These are phyloP conservation scores for Copidosoma floridanum DNA, from an alignment of 1,140 invertebrate genomes.

Conservation along the genomic window DNA sequence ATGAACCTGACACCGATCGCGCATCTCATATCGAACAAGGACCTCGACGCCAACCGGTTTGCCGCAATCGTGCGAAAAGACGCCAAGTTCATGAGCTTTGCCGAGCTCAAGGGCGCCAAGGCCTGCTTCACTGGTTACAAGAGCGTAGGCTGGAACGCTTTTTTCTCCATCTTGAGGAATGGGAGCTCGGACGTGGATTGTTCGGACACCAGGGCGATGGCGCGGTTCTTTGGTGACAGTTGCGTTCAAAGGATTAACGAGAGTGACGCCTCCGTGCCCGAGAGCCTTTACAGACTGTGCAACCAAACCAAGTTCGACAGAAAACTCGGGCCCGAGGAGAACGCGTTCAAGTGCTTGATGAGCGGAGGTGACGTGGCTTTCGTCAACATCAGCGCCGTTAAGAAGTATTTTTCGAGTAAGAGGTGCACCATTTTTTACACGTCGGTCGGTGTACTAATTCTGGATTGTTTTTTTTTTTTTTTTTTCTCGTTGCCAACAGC, in stretches of 20 bases:
- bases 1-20: conserved; percentile 67
- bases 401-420: conserved; percentile 62
- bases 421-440: conserved; percentile 31
- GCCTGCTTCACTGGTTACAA: conserved; percentile 70
- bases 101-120: conserved; percentile 64
- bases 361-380: conserved; percentile 83
- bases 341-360: conserved; percentile 76
- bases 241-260: conserved; percentile 59
- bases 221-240: conserved; percentile 63
- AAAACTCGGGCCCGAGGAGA: conserved; percentile 41
- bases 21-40: conserved; percentile 63
- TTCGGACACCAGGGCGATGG: conserved; percentile 51
- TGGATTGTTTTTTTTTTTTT: too few relatives aligned
- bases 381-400: conserved; percentile 68
- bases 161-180: conserved; percentile 54
- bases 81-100: conserved; percentile 59
- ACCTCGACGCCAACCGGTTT: conserved; percentile 63
- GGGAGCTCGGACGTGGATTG: conserved; percentile 43
- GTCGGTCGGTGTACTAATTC: too few relatives aligned
- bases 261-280: conserved; percentile 27
- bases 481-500: conserved; percentile 21
- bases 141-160: conserved; percentile 61
- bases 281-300: conserved; percentile 40
- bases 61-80: conserved; percentile 70
- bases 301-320: conserved; percentile 14